Evolutionary conservation across 2,113 vertebrate genomes (phyloP).

Genomic region (Percopsis transmontana): DNA sequence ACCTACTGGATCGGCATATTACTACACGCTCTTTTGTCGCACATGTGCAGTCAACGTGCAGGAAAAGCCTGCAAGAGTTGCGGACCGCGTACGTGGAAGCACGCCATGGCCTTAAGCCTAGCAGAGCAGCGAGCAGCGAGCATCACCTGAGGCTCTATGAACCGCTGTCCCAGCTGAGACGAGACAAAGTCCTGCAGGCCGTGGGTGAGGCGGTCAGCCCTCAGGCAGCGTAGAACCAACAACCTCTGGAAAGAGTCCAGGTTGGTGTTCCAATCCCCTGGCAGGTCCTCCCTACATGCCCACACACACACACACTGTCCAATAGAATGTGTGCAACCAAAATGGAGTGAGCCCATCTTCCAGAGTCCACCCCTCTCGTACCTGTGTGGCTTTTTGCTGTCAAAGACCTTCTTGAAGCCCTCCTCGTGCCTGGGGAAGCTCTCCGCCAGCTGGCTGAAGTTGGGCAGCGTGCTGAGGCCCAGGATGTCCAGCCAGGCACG

Average conservation of each 20-base stretch:
- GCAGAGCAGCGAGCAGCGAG: neutral
- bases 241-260: constrained; percentile 89
- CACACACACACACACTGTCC: constrained; percentile 1
- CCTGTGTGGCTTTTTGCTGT: constrained; percentile 88
- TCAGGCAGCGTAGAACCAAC: constrained; percentile 86
- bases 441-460: constrained; percentile 74
- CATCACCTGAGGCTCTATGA: constrained; percentile 87
- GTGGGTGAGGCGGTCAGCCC: constrained; percentile 84
- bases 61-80: too few relatives aligned
- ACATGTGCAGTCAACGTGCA: too few relatives aligned
- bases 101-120: too few relatives aligned
- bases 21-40: too few relatives aligned
- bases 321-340: neutral
- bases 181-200: constrained; percentile 91
- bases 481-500: constrained; percentile 88
- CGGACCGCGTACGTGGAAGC: too few relatives aligned
- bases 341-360: neutral
- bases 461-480: constrained; percentile 79
- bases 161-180: constrained; percentile 80
- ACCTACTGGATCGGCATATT: too few relatives aligned
- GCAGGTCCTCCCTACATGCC: constrained; percentile 79
- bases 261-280: constrained; percentile 77
- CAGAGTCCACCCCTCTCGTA: constrained; percentile 21
- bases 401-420: constrained; percentile 83
- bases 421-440: constrained; percentile 74